phyloP scores from a whole-genome alignment of 2,888 invertebrate genomes.

The Orthonevra nobilis region DNA sequence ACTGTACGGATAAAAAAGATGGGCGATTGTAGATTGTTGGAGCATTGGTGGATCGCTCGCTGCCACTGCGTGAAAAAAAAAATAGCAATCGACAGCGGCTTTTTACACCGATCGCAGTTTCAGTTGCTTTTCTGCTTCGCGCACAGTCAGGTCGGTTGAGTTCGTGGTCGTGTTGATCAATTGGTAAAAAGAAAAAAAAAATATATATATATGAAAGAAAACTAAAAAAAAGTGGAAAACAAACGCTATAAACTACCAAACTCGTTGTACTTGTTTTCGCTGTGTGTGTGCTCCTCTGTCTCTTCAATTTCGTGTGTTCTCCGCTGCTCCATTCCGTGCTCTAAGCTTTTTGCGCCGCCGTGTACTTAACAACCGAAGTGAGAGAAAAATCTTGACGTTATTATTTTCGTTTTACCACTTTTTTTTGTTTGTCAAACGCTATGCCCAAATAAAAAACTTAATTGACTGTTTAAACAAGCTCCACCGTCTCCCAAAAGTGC shows the following conservation, averaged over 20 bases:
- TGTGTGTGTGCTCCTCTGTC: constrained; percentile 62
- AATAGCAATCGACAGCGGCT: constrained; percentile 64
- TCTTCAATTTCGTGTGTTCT: constrained; percentile 40
- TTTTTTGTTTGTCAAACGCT: constrained; percentile 35
- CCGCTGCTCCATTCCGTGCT: constrained; percentile 51
- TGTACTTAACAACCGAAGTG: constrained; percentile 61
- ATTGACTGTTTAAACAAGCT: constrained; percentile 63
- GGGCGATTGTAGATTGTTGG: constrained; percentile 28
- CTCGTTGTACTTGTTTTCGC: constrained; percentile 69
- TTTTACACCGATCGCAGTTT: constrained; percentile 60
- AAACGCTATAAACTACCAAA: constrained; percentile 58
- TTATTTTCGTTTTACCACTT: constrained; percentile 17
- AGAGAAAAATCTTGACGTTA: constrained; percentile 59
- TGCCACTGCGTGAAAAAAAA: constrained; percentile 47
- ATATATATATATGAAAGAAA: constrained; percentile 22
- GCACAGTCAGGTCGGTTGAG: constrained; percentile 60
- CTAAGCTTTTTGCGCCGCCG: constrained; percentile 59
- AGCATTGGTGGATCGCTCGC: constrained; percentile 49
- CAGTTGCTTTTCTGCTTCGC: constrained; percentile 68
- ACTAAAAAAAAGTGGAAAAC: constrained; percentile 24
- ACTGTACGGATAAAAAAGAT: background rate
- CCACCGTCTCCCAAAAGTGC: no score
- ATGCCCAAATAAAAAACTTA: constrained; percentile 65
- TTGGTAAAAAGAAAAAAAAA: constrained; percentile 35
- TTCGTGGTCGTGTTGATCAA: constrained; percentile 52